A percentile compares a stretch with the other conserved stretches of the same genome.
Conservation (phyloP, 1,140 invertebrate species). For the Pseudomyrmex flavicornis region DNA sequence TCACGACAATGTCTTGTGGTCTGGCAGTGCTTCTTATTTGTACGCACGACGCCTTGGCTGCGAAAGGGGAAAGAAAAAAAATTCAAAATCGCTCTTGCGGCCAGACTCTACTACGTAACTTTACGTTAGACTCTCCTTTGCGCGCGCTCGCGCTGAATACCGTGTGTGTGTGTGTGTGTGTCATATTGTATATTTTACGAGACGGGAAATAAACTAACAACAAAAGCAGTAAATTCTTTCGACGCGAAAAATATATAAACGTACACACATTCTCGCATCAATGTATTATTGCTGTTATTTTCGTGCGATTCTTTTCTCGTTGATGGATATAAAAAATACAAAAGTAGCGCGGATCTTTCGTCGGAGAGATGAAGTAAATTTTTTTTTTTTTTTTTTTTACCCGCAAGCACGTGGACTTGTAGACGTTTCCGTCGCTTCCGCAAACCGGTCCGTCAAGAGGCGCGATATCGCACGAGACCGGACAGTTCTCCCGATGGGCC, state of each 20-base stretch:
- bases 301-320: no score
- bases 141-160: neutral
- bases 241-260: neutral
- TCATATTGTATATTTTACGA: neutral
- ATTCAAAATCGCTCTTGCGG: slow-evolving; percentile 43
- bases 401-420: slow-evolving; percentile 97
- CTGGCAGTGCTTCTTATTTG: slow-evolving; percentile 95
- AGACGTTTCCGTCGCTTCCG: slow-evolving; percentile 96
- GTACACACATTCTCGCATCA: no score
- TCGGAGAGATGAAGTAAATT: no score
- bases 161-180: neutral
- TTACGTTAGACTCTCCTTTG: slow-evolving; percentile 24
- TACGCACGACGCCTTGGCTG: slow-evolving; percentile 93
- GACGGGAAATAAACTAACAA: neutral
- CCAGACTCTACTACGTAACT: slow-evolving; percentile 20
- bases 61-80: slow-evolving; percentile 58
- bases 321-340: no score
- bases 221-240: neutral
- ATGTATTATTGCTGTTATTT: no score
- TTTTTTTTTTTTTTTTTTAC: slow-evolving; percentile 81
- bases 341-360: no score
- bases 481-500: slow-evolving; percentile 94
- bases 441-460: slow-evolving; percentile 95
- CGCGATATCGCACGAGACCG: slow-evolving; percentile 92
- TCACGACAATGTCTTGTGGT: slow-evolving; percentile 96